Evolutionary conservation across 2,797 vertebrate species (phyloP), one percentile per base, ranked within the genome.

Genomic region (Garrulus glandarius): DNA sequence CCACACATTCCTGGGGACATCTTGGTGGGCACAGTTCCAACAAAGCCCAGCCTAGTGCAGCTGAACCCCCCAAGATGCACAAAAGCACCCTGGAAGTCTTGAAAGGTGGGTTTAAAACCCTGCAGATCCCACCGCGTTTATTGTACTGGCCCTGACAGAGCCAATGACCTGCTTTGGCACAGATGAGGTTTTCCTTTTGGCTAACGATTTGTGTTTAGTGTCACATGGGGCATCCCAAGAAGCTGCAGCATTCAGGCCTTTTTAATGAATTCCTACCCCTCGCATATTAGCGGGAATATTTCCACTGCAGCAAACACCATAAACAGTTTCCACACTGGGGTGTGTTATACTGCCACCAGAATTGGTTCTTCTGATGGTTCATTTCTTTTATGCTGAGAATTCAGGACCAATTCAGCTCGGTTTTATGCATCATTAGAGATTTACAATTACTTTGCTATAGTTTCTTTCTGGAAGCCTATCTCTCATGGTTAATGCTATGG

Each of bases 401-500:
- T 96, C 92, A 90, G 92, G 93, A 79, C 94, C 94, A 94, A 97
- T 97, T 97, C 93, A 96, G 87, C 91, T 87, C 41, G 78, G 83
- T 93, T 97, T 94, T 97, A 97, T 97, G 95, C 96, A 97, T 97
- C 97, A 97, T 97, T 98, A 97, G 95, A 97, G 92, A 95, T 93
- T 96, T 89, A 98, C 93, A 97, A 97, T 97, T 96, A 96, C 93
- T 95, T 92, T 87, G 95, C 95, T 97, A 96, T 96, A 96, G 96
- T 97, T 97, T 97, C 92, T 94, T 94, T 96, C 86, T 84, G 93
- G 94, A 87, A 94, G 72, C 88, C 80, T 94, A 26, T 94, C 90
- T 95, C 86, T 91, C 87, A 84, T 93, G 92, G 93, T 89, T 97
- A 96, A 97, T 96, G 92, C 90, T 93, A 82, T 49, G 50, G 89